Base-by-base conservation (phyloP, 2,113 vertebrate genomes). In the Coracopsis vasa region DNA sequence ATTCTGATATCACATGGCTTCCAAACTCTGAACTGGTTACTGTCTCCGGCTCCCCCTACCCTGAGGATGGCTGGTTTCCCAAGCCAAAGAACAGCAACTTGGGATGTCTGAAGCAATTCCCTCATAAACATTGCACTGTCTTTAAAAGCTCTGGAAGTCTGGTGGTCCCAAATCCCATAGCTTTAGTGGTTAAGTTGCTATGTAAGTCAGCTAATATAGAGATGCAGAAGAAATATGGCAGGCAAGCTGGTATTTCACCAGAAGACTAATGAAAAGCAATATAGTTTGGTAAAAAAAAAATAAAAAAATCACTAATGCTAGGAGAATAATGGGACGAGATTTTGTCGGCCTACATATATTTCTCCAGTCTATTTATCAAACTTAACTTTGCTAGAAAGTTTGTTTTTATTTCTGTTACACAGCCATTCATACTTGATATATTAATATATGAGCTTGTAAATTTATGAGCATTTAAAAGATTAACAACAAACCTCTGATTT, bases 401-500 rank as follows among this genome's bases (percentile, higher is more conserved):
- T 81, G 18, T 1, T 12, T 65, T 73, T 56, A n/a, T 44, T 70
- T 54, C 35, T 77, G 24, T 51, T 86, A 77, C 37, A 80, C 8
- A 90, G n/a, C 16, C 50, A 45, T 62, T 61, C 10, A 7, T 37
- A 35, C 11, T 47, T 86, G 48, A 53, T 37, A 41, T 15, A 80
- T 20, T 48, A 73, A n/a, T 24, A 37, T 8, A 39, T 9, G 3
- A 93, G 37, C 18, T 69, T 69, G 66, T 21, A 82, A 86, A 51
- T 80, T 70, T 21, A 72, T 33, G 9, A 56, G n/a, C 21, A 75
- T 64, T 69, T 47, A 50, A 58, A 94, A 86, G 66, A 72, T 35
- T 60, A 74, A 92, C 58, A 87, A 96, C 98, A 96, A 92, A 98
- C 98, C 98, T 98, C 91, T 97, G 96, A 79, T 93, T 98, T 96